Base-by-base conservation (phyloP, 1,140 invertebrate genomes). In the Heliothis subflexa region DNA sequence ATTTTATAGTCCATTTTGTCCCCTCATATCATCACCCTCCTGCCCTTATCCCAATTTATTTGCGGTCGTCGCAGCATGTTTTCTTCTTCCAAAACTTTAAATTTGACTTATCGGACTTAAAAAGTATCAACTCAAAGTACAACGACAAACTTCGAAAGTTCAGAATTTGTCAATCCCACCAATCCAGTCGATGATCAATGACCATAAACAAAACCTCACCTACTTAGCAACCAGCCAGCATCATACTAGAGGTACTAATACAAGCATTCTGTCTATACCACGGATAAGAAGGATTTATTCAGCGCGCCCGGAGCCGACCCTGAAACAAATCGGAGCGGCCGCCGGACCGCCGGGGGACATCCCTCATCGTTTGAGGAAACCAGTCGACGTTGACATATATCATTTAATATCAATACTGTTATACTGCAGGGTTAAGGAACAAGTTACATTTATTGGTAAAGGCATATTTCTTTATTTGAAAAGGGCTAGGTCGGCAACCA, bases 341-440 rank as follows among this genome's bases (percentile, higher is more conserved):
- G 33, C 5, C 33, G 78, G 47, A 61, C 12, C 45, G 33, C 62
- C 9, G 64, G 16, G 78, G 45, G 54, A 70, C 72, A 80, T 76
- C 72, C 21, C 54, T 80, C 72, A 80, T 76, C 52, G 71, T 80
- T 75, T 59, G n/a, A 28, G 18, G 49, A 14, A 52, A 49, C 62
- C 25, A 25, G 50, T 61, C 59, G 61, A 49, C 50, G 33, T 13
- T 47, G 40, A 66, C 62, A 50, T 40, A 40, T 25, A 62, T 62
- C 25, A 54, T 64, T 66, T 33, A 54, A 64, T 76, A 64, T 54
- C 61, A 76, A 64, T 76, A 40, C 16, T 28, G 1, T 12, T 62
- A 10, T 61, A 73, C 21, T 25, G 21, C 21, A 25, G 21, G 2
- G 21, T 25, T 25, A 1, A 2, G 21, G 62, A 45, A 72, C 14